Conservation (phyloP, 2,113 vertebrate species). For the Synodontis membranacea region DNA sequence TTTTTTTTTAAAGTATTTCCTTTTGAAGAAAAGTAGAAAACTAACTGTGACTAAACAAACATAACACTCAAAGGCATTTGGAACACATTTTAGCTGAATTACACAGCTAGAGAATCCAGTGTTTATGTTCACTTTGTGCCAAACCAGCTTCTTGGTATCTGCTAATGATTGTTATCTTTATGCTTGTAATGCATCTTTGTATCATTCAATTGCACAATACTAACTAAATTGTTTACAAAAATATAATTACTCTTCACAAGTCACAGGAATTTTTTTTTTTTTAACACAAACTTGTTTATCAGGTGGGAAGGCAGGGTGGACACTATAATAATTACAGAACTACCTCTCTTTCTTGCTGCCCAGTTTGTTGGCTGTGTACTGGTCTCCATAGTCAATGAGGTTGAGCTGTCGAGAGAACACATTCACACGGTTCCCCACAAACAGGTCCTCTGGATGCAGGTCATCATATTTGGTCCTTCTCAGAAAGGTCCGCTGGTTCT, state of each 20-base stretch:
- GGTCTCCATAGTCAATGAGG: conserved; percentile 88
- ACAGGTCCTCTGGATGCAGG: conserved; percentile 85
- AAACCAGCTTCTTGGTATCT: neutral
- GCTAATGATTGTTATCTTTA: neutral
- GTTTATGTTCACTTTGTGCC: neutral
- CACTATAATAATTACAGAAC: neutral
- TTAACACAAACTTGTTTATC: neutral
- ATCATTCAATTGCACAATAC: neutral
- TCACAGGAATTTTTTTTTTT: neutral
- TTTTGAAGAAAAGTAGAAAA: neutral
- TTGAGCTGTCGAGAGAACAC: conserved; percentile 88
- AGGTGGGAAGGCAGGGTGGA: neutral
- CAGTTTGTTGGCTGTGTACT: conserved; percentile 86
- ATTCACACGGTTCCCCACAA: conserved; percentile 87
- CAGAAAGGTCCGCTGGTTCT: conserved; percentile 87
- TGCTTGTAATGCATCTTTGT: neutral
- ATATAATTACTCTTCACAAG: neutral
- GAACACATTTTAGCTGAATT: neutral
- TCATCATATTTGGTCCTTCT: conserved; percentile 82
- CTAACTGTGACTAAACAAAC: neutral
- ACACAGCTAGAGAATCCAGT: neutral
- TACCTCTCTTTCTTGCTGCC: conserved; percentile 92
- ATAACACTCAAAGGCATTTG: neutral
- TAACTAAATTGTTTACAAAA: neutral
- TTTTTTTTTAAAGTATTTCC: neutral